phyloP scores from a whole-genome alignment of 1,140 invertebrate species.

The Drosophila malerkotliana region DNA sequence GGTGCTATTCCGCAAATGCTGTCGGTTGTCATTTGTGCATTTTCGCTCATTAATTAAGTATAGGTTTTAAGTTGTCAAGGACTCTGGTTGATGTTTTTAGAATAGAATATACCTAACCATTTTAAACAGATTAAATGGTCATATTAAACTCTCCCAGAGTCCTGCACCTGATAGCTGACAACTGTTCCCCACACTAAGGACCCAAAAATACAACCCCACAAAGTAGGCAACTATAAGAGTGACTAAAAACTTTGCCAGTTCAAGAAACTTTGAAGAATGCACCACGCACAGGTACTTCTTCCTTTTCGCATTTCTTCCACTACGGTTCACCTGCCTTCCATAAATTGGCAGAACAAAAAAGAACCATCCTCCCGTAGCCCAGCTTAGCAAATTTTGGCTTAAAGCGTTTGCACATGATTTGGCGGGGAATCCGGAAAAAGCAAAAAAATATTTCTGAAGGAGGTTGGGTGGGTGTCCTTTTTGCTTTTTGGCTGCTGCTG shows the following conservation, averaged over 20 bases:
- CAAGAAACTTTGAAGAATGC: slow-evolving; percentile 38
- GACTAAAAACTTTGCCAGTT: slow-evolving; percentile 30
- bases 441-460: not conserved
- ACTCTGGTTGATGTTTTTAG: not conserved
- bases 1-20: slow-evolving; percentile 27
- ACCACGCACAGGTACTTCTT: slow-evolving; percentile 4
- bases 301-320: not conserved
- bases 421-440: slow-evolving; percentile 14
- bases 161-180: too few relatives aligned
- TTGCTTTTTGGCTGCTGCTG: slow-evolving; percentile 29
- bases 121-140: too few relatives aligned
- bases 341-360: slow-evolving; percentile 40
- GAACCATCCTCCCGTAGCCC: slow-evolving; percentile 1
- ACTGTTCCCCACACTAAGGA: not conserved
- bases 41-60: not conserved
- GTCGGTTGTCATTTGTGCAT: slow-evolving; percentile 19
- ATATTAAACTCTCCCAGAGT: too few relatives aligned
- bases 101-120: too few relatives aligned
- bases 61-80: not conserved
- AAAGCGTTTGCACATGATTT: slow-evolving; percentile 72
- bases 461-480: not conserved
- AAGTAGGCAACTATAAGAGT: slow-evolving; percentile 32
- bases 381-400: slow-evolving; percentile 59
- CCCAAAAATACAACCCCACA: not conserved
- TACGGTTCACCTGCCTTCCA: slow-evolving; percentile 27